phyloP scores from a whole-genome alignment of 2,888 invertebrate species.

The Pollenia labialis region DNA sequence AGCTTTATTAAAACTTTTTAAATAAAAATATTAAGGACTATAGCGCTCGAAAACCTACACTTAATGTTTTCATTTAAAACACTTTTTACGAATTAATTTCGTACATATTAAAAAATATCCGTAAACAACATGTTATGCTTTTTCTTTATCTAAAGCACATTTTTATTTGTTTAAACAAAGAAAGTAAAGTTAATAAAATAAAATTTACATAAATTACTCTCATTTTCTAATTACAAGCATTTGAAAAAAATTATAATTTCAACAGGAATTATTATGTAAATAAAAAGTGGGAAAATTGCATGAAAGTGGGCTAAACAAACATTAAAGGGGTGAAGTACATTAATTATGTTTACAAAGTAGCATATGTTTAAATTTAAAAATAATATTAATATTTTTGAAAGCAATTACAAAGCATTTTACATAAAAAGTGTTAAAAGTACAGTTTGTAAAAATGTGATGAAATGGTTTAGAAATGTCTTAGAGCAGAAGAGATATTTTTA shows the following conservation, averaged over 20 bases:
- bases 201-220: conserved; percentile 61
- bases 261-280: conserved; percentile 16
- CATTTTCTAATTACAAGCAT: conserved; percentile 63
- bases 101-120: not conserved
- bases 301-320: conserved; percentile 11
- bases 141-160: conserved; percentile 24
- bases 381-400: conserved; percentile 20
- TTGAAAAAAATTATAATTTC: conserved; percentile 64
- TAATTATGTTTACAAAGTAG: conserved; percentile 63
- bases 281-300: not conserved
- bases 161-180: conserved; percentile 25
- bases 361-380: conserved; percentile 70
- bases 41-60: conserved; percentile 43
- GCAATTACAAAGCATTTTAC: conserved; percentile 6
- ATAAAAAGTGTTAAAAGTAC: not conserved
- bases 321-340: conserved; percentile 32
- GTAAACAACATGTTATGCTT: no score
- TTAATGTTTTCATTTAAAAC: conserved; percentile 39
- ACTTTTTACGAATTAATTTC: not conserved
- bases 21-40: no score
- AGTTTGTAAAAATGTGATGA: not conserved
- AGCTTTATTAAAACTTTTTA: no score
- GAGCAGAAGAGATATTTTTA: no score
- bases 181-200: conserved; percentile 48
- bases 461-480: not conserved